Base-by-base conservation (phyloP, 2,888 invertebrate species). In the Andrena trimmerana region DNA sequence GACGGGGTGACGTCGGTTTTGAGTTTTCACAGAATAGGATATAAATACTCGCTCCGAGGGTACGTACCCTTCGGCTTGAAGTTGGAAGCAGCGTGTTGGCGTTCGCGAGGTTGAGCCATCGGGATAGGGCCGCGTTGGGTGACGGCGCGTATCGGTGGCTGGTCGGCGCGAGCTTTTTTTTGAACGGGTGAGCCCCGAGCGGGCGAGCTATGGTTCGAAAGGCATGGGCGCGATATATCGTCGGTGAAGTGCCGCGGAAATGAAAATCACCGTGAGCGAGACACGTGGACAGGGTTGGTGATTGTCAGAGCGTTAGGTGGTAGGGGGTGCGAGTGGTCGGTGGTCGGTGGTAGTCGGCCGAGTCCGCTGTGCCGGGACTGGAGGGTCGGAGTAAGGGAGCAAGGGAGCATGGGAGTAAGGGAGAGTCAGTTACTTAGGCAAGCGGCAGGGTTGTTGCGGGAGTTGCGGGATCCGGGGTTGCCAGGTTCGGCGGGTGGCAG, bases 231-330 rank as follows among this genome's bases (percentile, higher is more conserved):
- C 72, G 65, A 68, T 82, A 70, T 57, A 72, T 70, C 78, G 78
- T 74, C 52, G 70, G 69, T 90, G 91, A 90, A 89, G 90, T 90
- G 89, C 89, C 93, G 92, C 92, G 93, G 93, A 93, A 93, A 93
- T 93, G 93, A 94, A 94, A 94, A 94, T 94, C 93, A 92, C 92
- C 92, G 91, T 91, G 89, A 88, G 87, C 91, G 90, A 92, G 92
- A 93, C 93, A 93, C 93, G 93, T 93, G 93, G 93, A 93, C 92
- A 90, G 90, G 85, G 87, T 81, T 78, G 86, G 88, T 83, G 88
- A 89, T 83, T 85, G 87, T 88, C 82, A 78, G 86, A 79, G 86
- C 70, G 36, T 68, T 50, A 36, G 76, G 59, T 59, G 36, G 69
- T 48, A 54, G 36, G 83, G 76, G 78, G 71, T 60, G 54, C 33